Evolutionary conservation across 2,797 vertebrate genomes (phyloP).

Genomic region (Arvicola amphibius): DNA sequence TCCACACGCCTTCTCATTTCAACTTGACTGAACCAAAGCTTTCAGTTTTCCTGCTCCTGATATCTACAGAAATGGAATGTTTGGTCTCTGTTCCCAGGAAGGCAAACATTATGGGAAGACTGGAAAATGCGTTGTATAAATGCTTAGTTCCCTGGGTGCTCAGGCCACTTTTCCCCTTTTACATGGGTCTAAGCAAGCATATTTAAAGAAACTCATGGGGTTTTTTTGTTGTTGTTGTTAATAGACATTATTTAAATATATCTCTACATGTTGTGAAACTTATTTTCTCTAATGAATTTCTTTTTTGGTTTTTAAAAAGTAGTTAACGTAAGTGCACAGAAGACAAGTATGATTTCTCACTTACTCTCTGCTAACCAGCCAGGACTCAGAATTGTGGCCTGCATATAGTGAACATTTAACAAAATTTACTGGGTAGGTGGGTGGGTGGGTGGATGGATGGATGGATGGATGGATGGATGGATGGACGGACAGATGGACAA

Average conservation of each 20-base stretch:
- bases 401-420: not conserved
- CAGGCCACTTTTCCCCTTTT: conserved; percentile 68
- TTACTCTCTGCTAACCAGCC: not conserved
- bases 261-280: not conserved
- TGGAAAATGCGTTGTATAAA: conserved; percentile 86
- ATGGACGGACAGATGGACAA: not conserved
- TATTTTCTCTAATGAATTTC: conserved; percentile 33
- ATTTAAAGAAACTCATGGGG: conserved; percentile 55
- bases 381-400: conserved; percentile 17
- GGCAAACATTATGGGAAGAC: conserved; percentile 88
- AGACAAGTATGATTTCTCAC: not conserved
- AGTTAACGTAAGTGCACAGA: conserved; percentile 1
- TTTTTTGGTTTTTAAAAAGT: not conserved
- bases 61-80: conserved; percentile 80
- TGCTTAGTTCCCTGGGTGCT: conserved; percentile 36
- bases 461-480: not conserved
- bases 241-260: conserved; percentile 54
- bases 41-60: conserved; percentile 88
- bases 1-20: conserved; percentile 81
- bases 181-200: conserved; percentile 58
- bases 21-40: conserved; percentile 88
- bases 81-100: conserved; percentile 84
- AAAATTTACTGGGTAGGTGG: not conserved
- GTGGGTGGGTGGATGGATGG: not conserved
- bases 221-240: conserved; percentile 37